phyloP scores from a whole-genome alignment of 2,113 vertebrate genomes.

The Platysternon megacephalum region DNA sequence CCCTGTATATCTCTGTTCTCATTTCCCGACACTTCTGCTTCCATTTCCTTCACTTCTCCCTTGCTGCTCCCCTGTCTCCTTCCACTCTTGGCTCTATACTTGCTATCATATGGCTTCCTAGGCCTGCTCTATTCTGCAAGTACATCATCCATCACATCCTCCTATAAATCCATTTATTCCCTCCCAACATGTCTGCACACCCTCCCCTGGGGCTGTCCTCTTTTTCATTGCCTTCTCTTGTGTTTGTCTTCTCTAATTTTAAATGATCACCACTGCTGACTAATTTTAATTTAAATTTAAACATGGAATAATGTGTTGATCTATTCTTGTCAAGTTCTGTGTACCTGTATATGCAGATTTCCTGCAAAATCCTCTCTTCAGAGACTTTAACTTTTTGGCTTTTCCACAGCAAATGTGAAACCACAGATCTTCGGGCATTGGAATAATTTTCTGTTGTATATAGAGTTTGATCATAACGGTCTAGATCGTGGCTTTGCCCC shows the following conservation, averaged over 20 bases:
- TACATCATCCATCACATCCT: not conserved
- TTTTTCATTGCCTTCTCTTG: not conserved
- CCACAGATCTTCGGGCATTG: not conserved
- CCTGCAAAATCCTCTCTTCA: not conserved
- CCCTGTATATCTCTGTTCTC: not conserved
- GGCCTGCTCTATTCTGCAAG: not conserved
- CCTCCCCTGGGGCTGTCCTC: not conserved
- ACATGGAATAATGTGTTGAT: not conserved
- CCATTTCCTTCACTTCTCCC: not conserved
- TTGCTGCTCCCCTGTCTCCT: not conserved
- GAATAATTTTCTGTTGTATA: not conserved
- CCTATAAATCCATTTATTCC: not conserved
- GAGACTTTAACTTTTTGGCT: not conserved
- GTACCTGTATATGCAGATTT: not conserved
- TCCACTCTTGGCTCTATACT: not conserved
- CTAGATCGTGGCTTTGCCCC: not conserved
- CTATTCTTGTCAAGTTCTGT: not conserved
- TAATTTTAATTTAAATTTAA: not conserved
- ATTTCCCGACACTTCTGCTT: not conserved
- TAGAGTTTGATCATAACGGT: not conserved
- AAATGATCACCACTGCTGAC: not conserved
- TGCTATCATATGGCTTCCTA: not conserved
- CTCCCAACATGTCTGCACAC: not conserved
- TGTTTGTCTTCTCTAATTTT: not conserved
- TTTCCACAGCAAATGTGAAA: not conserved